Percentiles rank a stretch among this genome's conserved stretches.
These are phyloP conservation scores for Patella depressa DNA, from an alignment of 2,888 invertebrate genomes.

Conservation along the genomic window DNA sequence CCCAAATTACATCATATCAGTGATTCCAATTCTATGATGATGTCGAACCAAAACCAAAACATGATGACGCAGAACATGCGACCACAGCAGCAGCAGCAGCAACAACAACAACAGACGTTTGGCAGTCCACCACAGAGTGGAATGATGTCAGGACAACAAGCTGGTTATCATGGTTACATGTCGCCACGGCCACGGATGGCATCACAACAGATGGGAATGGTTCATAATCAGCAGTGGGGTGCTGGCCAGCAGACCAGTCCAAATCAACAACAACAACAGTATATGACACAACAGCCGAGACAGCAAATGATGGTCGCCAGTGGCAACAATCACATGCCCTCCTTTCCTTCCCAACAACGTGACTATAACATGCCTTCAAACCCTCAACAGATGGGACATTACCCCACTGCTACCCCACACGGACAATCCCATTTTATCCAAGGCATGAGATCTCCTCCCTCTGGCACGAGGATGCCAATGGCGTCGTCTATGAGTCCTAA, in stretches of 20 bases:
- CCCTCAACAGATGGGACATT: conserved; percentile 40
- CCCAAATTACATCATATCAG: conserved; percentile 36
- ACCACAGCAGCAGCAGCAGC: conserved; percentile 37
- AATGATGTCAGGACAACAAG: conserved; percentile 38
- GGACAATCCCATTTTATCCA: conserved; percentile 42
- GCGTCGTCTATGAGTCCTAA: conserved; percentile 21
- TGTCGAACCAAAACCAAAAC: conserved; percentile 29
- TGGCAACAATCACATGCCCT: conserved; percentile 22
- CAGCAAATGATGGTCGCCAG: conserved; percentile 23
- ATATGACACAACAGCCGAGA: conserved; percentile 36
- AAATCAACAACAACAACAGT: conserved; percentile 34
- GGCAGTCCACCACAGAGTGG: conserved; percentile 49
- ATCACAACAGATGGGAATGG: conserved; percentile 45
- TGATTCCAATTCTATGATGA: conserved; percentile 27
- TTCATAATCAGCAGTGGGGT: conserved; percentile 46
- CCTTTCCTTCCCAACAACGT: conserved; percentile 48
- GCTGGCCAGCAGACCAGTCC: conserved; percentile 38
- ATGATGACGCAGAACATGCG: conserved; percentile 34
- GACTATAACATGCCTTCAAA: conserved; percentile 52
- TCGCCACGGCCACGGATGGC: conserved; percentile 46
- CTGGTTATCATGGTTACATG: conserved; percentile 33
- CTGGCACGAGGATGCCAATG: conserved; percentile 32
- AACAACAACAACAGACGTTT: conserved; percentile 47
- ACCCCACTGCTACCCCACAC: conserved; percentile 21
- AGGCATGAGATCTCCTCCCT: conserved; percentile 44